These are phyloP conservation scores for Tautogolabrus adspersus DNA, from an alignment of 2,113 vertebrate species.

Conservation along the genomic window DNA sequence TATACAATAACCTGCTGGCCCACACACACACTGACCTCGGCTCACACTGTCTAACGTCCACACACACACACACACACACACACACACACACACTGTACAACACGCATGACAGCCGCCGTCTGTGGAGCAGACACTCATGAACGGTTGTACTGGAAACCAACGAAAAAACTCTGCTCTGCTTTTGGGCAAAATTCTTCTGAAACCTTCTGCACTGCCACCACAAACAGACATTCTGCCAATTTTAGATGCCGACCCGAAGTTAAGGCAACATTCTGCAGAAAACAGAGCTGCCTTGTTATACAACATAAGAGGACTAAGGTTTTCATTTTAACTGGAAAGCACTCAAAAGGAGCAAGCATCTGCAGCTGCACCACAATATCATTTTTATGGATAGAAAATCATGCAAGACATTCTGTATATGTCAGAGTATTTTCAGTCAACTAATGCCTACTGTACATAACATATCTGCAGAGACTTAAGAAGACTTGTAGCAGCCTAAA, in stretches of 20 bases:
- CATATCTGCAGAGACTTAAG: too few relatives aligned
- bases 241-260: slow-evolving; percentile 50
- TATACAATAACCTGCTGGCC: slow-evolving; percentile 44
- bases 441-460: too few relatives aligned
- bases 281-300: slow-evolving; percentile 53
- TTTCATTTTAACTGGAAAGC: not conserved
- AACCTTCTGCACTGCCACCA: slow-evolving; percentile 25
- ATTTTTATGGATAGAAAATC: not conserved
- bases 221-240: slow-evolving; percentile 21
- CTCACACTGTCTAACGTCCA: not conserved
- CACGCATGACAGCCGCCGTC: not conserved
- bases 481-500: too few relatives aligned
- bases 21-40: slow-evolving; percentile 37
- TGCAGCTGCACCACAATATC: not conserved
- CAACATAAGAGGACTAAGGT: not conserved
- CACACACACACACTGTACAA: not conserved
- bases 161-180: not conserved
- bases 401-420: too few relatives aligned
- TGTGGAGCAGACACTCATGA: slow-evolving; percentile 12
- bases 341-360: not conserved
- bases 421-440: too few relatives aligned
- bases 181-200: slow-evolving; percentile 20
- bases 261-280: slow-evolving; percentile 56
- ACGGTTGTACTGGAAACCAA: slow-evolving; percentile 4
- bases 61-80: slow-evolving; percentile 20